These are phyloP conservation scores for Unio pictorum DNA, from an alignment of 2,888 invertebrate genomes.

Conservation along the genomic window DNA sequence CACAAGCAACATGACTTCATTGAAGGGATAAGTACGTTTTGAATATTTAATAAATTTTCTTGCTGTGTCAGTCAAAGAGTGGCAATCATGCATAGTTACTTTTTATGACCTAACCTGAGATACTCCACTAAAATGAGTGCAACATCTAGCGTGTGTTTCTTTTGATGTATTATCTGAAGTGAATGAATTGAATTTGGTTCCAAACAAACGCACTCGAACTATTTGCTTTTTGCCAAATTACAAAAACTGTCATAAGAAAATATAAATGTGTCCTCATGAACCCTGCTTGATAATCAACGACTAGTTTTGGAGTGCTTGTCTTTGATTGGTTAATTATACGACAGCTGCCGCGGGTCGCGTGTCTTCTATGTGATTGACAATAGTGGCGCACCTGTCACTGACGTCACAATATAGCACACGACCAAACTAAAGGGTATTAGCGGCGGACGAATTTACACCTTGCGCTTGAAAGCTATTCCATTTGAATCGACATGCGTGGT, in stretches of 20 bases:
- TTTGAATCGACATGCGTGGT: constrained; percentile 4
- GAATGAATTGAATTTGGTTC: too few species aligned
- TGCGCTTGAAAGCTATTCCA: constrained; percentile 2
- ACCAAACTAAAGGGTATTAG: constrained; percentile 11
- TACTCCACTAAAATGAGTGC: too few species aligned
- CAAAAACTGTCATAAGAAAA: background rate
- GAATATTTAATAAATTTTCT: too few species aligned
- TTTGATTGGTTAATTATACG: constrained; percentile 47
- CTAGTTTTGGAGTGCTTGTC: constrained; percentile 13
- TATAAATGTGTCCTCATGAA: background rate
- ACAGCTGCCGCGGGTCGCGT: constrained; percentile 61
- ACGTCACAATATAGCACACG: constrained; percentile 53
- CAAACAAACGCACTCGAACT: too few species aligned
- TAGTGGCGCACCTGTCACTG: constrained; percentile 53
- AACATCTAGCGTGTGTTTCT: too few species aligned
- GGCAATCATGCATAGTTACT: too few species aligned
- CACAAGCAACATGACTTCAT: too few species aligned
- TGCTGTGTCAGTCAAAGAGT: too few species aligned
- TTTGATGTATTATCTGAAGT: too few species aligned
- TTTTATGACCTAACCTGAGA: too few species aligned
- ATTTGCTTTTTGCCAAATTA: background rate
- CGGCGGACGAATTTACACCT: constrained; percentile 7
- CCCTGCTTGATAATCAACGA: background rate
- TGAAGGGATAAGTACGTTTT: too few species aligned
- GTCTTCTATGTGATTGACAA: constrained; percentile 40